phyloP scores from a whole-genome alignment of 2,888 invertebrate species.

The Ornithoptera priamus region DNA sequence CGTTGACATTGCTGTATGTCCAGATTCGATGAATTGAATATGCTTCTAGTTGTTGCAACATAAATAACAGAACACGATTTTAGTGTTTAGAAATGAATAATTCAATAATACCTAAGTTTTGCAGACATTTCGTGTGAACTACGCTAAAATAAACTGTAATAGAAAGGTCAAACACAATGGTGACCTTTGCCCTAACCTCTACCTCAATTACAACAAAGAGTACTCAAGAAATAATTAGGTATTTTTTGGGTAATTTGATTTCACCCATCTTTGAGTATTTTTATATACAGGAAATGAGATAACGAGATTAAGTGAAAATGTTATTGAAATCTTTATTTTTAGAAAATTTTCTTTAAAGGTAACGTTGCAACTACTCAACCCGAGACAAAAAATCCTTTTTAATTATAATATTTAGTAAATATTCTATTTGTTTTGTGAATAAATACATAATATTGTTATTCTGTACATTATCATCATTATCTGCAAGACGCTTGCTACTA shows the following conservation, averaged over 20 bases:
- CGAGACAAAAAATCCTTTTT: too few relatives aligned
- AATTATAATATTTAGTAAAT: too few relatives aligned
- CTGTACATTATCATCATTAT: too few relatives aligned
- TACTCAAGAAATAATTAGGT: neutral
- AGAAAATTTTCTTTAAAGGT: too few relatives aligned
- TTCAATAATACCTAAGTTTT: too few relatives aligned
- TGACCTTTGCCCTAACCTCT: constrained; percentile 15
- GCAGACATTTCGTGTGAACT: neutral
- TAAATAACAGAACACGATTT: neutral
- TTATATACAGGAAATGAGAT: neutral
- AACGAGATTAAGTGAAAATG: neutral
- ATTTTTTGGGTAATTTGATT: neutral
- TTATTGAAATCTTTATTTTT: neutral
- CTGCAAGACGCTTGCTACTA: too few relatives aligned
- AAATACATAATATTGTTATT: too few relatives aligned
- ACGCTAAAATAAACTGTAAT: constrained; percentile 6
- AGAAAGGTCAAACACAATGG: constrained; percentile 13
- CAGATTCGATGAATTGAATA: too few relatives aligned
- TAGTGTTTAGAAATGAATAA: neutral
- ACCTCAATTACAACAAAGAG: constrained; percentile 13
- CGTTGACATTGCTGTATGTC: too few relatives aligned
- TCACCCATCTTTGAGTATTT: neutral
- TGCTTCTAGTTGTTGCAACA: neutral
- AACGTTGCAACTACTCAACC: too few relatives aligned
- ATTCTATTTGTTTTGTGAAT: too few relatives aligned